Evolutionary conservation across 2,797 vertebrate genomes (phyloP).

Genomic region (Spinus olivaceus): DNA sequence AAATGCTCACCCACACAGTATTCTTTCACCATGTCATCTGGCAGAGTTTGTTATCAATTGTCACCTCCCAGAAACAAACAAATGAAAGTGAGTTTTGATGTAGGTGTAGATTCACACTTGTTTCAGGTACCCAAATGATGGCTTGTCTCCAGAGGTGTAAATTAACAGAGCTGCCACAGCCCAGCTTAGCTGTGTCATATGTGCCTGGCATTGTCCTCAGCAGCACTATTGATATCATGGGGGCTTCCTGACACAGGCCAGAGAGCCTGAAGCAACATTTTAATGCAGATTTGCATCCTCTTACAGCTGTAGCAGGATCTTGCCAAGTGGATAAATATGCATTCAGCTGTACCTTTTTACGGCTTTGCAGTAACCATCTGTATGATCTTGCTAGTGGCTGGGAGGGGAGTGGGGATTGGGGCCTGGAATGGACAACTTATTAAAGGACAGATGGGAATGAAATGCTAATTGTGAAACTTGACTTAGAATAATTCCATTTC

Average conservation of each 20-base stretch:
- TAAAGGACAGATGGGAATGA: background rate
- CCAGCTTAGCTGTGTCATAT: background rate
- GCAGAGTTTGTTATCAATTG: background rate
- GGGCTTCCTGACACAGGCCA: background rate
- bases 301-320: background rate
- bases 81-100: background rate
- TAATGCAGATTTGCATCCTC: background rate
- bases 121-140: background rate
- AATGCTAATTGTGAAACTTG: background rate
- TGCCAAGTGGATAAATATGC: background rate
- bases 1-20: background rate
- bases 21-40: background rate
- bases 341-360: background rate
- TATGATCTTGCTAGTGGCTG: background rate
- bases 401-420: background rate
- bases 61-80: background rate
- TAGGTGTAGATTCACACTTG: background rate
- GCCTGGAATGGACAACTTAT: background rate
- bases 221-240: background rate
- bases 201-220: background rate
- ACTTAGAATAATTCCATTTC: background rate
- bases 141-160: constrained; percentile 16
- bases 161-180: background rate
- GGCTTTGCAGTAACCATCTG: constrained; percentile 1
- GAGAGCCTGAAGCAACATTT: background rate